These are phyloP conservation scores for Pachycephus smyrnensis DNA, from an alignment of 2,888 invertebrate species.

Conservation along the genomic window DNA sequence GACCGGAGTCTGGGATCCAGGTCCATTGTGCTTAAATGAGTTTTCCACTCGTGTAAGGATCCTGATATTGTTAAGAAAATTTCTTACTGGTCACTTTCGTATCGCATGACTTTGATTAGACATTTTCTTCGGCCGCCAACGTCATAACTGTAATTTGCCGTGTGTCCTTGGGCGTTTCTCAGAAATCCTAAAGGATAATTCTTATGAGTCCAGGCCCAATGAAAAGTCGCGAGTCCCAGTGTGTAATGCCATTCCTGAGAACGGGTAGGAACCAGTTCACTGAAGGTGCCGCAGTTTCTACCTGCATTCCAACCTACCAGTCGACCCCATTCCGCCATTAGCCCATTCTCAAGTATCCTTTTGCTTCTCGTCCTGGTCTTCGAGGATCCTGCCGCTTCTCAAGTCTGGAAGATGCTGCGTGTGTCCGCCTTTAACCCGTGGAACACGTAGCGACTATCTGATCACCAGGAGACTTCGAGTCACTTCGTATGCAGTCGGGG, in stretches of 20 bases:
- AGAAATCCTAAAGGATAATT: background rate
- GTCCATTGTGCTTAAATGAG: background rate
- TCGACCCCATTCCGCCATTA: constrained; percentile 61
- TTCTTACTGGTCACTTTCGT: background rate
- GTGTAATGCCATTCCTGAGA: background rate
- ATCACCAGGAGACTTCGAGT: background rate
- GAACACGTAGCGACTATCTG: background rate
- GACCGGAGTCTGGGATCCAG: background rate
- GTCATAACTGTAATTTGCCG: background rate
- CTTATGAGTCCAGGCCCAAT: background rate
- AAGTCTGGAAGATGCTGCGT: background rate
- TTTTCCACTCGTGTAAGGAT: background rate
- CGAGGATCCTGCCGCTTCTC: background rate
- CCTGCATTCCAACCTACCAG: constrained; percentile 61
- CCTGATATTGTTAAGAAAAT: background rate
- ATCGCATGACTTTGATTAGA: background rate
- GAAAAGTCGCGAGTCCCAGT: background rate
- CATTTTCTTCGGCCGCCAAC: too few species aligned
- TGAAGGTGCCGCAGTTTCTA: constrained; percentile 47
- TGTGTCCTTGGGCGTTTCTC: background rate
- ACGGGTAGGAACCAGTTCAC: background rate
- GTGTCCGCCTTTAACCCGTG: constrained; percentile 1
- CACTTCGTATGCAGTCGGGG: background rate
- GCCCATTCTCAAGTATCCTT: constrained; percentile 44
- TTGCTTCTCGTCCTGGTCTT: background rate